Evolutionary conservation across 2,888 invertebrate genomes (phyloP).

Genomic region (Corythucha ciliata): DNA sequence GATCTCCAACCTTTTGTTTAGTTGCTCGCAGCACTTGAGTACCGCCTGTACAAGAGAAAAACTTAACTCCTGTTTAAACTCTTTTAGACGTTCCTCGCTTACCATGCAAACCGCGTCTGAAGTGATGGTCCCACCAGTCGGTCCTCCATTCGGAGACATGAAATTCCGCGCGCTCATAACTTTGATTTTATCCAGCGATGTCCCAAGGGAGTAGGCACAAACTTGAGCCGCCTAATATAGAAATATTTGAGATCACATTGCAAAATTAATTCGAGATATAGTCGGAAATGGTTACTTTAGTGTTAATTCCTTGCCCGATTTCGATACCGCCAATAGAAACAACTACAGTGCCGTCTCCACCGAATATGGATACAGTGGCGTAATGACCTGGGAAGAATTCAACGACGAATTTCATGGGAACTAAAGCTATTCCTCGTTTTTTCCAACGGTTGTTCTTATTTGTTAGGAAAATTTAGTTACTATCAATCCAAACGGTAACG

Average conservation of each 20-base stretch:
- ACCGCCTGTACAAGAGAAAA: slow-evolving; percentile 43
- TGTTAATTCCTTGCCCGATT: slow-evolving; percentile 74
- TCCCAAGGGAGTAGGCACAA: slow-evolving; percentile 44
- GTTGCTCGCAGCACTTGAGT: slow-evolving; percentile 54
- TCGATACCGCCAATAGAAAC: slow-evolving; percentile 65
- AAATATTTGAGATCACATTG: too few species aligned
- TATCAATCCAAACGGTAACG: too few species aligned
- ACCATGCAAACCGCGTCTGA: slow-evolving; percentile 37
- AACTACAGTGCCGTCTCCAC: slow-evolving; percentile 60
- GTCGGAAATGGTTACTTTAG: slow-evolving; percentile 50
- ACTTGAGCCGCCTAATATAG: slow-evolving; percentile 43
- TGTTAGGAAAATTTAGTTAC: too few species aligned
- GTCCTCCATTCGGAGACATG: slow-evolving; percentile 41
- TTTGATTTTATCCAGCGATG: slow-evolving; percentile 42
- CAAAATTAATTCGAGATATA: too few species aligned
- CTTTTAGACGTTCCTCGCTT: too few species aligned
- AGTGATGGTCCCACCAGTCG: slow-evolving; percentile 42
- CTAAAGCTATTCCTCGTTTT: slow-evolving; percentile 61
- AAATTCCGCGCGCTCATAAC: slow-evolving; percentile 42
- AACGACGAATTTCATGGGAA: slow-evolving; percentile 58
- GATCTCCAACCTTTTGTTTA: slow-evolving; percentile 48
- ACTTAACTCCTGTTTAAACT: too few species aligned
- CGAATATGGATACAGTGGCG: slow-evolving; percentile 56
- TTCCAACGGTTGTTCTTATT: slow-evolving; percentile 67
- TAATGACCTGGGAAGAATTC: slow-evolving; percentile 46